Evolutionary conservation across 2,888 invertebrate species (phyloP).

Genomic region (Acanthosepion lycidas): DNA sequence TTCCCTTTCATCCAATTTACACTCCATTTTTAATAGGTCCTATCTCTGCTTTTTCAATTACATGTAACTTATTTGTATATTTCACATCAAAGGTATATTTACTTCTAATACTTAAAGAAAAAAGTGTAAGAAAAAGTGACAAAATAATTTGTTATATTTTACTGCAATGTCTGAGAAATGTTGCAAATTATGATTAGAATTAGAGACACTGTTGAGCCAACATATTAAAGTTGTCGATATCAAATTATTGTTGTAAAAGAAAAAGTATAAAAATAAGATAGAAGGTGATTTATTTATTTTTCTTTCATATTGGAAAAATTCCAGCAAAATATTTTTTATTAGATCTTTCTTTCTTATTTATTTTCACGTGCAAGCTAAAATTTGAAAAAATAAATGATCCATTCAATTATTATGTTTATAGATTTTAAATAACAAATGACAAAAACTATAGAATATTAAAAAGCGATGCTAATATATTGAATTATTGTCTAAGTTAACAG

Average conservation of each 20-base stretch:
- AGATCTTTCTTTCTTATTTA: background rate
- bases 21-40: background rate
- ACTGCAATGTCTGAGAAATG: background rate
- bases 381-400: background rate
- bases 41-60: constrained; percentile 33
- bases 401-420: background rate
- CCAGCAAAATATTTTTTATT: background rate
- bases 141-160: background rate
- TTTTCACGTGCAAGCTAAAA: background rate
- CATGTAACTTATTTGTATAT: constrained; percentile 33
- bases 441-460: background rate
- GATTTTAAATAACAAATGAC: background rate
- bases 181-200: background rate
- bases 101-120: background rate
- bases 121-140: background rate
- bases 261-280: background rate
- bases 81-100: background rate
- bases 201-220: background rate
- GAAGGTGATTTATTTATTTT: background rate
- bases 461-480: background rate
- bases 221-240: background rate
- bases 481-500: background rate
- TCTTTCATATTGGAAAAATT: background rate
- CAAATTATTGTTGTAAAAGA: background rate
- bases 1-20: background rate